These are phyloP conservation scores for Clarias gariepinus DNA, from an alignment of 2,113 vertebrate species.

Conservation along the genomic window DNA sequence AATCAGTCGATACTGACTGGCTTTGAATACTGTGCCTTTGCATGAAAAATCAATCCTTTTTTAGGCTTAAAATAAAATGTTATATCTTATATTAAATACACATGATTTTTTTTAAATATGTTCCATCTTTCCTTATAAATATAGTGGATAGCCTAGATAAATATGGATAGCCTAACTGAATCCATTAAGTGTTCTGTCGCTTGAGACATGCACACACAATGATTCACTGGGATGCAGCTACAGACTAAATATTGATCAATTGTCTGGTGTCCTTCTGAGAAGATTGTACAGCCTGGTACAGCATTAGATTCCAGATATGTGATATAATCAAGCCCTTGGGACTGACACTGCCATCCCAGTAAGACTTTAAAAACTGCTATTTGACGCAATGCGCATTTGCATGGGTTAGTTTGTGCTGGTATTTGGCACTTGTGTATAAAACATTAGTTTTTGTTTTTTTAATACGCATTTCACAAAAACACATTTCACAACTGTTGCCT, in stretches of 20 bases:
- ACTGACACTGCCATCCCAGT: not conserved
- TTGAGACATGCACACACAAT: constrained; percentile 23
- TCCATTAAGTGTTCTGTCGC: constrained; percentile 43
- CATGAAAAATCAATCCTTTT: not conserved
- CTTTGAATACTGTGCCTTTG: not conserved
- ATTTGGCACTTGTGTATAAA: not conserved
- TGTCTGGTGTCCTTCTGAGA: constrained; percentile 21
- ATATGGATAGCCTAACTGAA: not conserved
- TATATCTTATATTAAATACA: not conserved
- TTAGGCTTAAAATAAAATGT: not conserved
- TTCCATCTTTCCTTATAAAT: constrained; percentile 18
- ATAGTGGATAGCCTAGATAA: not conserved
- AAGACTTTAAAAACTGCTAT: not conserved
- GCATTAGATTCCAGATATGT: not conserved
- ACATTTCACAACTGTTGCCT: constrained; percentile 23
- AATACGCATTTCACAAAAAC: not conserved
- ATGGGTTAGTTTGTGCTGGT: not conserved
- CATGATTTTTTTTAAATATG: not conserved
- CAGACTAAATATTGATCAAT: constrained; percentile 37
- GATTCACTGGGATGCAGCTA: constrained; percentile 8
- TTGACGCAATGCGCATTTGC: constrained; percentile 13
- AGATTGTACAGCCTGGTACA: constrained; percentile 7
- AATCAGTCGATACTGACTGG: not conserved
- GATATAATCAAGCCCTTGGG: constrained; percentile 4
- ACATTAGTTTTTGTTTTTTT: constrained; percentile 20